These are phyloP conservation scores for Brachystomella parvula DNA, from an alignment of 1,140 invertebrate species.

Conservation along the genomic window DNA sequence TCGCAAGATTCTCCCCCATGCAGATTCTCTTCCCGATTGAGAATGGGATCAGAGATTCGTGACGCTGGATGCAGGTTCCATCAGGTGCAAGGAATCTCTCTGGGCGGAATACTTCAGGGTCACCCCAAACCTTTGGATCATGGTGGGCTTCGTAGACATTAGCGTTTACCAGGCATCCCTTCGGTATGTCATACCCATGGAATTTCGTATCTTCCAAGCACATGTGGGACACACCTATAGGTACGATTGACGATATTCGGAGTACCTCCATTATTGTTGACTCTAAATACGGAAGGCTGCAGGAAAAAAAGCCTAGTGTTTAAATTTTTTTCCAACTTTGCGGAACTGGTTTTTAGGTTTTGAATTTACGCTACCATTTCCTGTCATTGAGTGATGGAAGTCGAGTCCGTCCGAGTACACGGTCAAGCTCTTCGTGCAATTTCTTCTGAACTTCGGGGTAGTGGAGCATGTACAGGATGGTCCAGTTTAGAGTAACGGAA, in stretches of 20 bases:
- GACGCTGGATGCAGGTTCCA: not conserved
- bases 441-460: constrained; percentile 42
- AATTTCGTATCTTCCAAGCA: not conserved
- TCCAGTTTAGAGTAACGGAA: constrained; percentile 42
- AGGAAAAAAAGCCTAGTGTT: not conserved
- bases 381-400: not conserved
- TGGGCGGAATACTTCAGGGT: too few species aligned
- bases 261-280: not conserved
- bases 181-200: not conserved
- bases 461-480: constrained; percentile 42
- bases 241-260: not conserved
- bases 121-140: too few species aligned
- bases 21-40: too few species aligned
- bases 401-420: constrained; percentile 42
- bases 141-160: not conserved
- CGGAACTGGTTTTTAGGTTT: not conserved
- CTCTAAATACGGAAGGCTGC: not conserved
- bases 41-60: not conserved
- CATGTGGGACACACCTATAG: not conserved
- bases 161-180: not conserved
- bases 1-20: too few species aligned
- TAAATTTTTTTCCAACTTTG: not conserved
- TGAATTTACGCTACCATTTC: not conserved
- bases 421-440: constrained; percentile 41
- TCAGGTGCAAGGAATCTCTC: not conserved